phyloP scores from a whole-genome alignment of 2,888 invertebrate species.

The Polymixis flavicincta region DNA sequence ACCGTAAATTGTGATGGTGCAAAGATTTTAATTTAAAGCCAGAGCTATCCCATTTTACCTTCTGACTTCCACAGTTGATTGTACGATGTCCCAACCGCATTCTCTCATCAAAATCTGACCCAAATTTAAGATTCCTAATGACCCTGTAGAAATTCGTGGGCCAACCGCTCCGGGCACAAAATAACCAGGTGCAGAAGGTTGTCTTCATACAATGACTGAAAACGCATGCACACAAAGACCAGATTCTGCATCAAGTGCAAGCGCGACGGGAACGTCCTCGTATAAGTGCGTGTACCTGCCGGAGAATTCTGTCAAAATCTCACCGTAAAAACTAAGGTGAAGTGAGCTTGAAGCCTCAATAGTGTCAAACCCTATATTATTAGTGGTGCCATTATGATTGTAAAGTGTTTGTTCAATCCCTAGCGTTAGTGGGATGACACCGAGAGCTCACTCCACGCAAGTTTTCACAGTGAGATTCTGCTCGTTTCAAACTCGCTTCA shows the following conservation, averaged over 20 bases:
- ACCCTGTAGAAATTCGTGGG: conserved; percentile 62
- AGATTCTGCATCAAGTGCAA: neutral
- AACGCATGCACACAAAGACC: neutral
- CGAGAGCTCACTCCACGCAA: no score
- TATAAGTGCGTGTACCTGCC: neutral
- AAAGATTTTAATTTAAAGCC: conserved; percentile 57
- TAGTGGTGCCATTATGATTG: no score
- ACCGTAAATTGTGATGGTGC: conserved; percentile 4
- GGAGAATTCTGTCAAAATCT: neutral
- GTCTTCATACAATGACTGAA: no score
- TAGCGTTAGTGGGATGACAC: no score
- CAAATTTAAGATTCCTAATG: conserved; percentile 75
- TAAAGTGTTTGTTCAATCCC: no score
- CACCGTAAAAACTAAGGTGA: neutral
- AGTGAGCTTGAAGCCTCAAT: neutral
- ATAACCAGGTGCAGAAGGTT: conserved; percentile 10
- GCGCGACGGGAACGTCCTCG: no score
- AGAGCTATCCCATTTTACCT: conserved; percentile 55
- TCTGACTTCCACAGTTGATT: conserved; percentile 57
- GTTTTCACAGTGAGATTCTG: no score
- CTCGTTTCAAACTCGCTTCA: neutral
- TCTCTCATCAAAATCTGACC: conserved; percentile 71
- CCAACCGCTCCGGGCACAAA: conserved; percentile 12
- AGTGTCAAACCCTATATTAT: neutral
- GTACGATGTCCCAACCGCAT: conserved; percentile 55